phyloP scores from a whole-genome alignment of 2,113 vertebrate species.

The Rhea americana region DNA sequence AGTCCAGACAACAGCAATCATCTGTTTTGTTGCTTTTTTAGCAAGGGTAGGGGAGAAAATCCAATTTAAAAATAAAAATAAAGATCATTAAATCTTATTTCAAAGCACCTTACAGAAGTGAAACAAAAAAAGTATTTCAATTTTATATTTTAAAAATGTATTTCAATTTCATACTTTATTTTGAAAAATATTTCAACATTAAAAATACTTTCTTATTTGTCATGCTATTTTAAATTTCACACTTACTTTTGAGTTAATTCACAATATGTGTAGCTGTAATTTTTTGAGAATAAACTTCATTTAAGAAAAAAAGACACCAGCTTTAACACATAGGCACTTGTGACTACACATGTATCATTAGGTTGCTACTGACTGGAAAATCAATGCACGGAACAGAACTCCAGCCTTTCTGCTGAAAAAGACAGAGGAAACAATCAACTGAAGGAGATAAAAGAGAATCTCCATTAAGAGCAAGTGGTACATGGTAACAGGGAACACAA shows the following conservation, averaged over 20 bases:
- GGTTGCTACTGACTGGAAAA: constrained; percentile 1
- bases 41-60: too few species aligned
- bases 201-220: not conserved
- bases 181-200: not conserved
- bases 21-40: too few species aligned
- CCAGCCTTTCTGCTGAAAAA: constrained; percentile 1
- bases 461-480: not conserved
- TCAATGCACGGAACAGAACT: not conserved
- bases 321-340: not conserved
- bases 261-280: not conserved
- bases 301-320: not conserved
- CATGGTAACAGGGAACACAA: not conserved
- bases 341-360: not conserved
- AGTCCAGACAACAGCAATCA: too few species aligned
- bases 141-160: too few species aligned
- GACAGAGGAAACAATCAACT: not conserved
- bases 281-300: not conserved
- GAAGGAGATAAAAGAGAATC: not conserved
- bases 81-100: not conserved
- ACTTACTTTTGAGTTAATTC: not conserved
- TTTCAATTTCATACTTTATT: too few species aligned
- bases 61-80: not conserved
- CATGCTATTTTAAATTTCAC: not conserved
- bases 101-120: not conserved
- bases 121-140: not conserved